These are phyloP conservation scores for Galago senegalensis DNA, from an alignment of 2,797 vertebrate species.

Conservation along the genomic window DNA sequence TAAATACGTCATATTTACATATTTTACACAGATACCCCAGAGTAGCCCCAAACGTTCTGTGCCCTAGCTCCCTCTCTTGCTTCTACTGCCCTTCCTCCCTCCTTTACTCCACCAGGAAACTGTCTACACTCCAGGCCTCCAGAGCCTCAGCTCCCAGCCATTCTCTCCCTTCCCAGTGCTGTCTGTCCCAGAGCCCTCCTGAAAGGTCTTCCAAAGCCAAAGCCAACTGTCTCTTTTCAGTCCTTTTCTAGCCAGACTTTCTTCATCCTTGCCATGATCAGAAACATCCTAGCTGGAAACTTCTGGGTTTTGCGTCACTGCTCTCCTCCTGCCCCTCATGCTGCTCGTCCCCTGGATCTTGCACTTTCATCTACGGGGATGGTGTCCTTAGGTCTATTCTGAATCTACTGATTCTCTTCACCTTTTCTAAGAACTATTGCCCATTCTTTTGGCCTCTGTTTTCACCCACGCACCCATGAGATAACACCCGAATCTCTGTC, in stretches of 20 bases:
- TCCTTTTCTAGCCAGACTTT: neutral
- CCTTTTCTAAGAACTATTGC: neutral
- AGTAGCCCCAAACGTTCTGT: neutral
- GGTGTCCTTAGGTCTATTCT: neutral
- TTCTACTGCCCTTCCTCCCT: neutral
- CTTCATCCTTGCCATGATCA: neutral
- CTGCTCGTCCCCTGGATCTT: neutral
- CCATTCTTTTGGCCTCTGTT: neutral
- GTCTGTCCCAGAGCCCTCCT: neutral
- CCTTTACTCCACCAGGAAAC: neutral
- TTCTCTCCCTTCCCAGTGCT: neutral
- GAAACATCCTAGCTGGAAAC: neutral
- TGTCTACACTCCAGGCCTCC: neutral
- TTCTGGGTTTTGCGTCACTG: neutral
- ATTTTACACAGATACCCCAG: neutral
- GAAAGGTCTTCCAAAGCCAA: neutral
- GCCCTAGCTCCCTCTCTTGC: fast-evolving
- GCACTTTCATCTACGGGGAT: neutral
- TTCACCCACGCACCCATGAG: neutral
- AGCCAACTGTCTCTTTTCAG: neutral
- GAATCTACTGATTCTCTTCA: neutral
- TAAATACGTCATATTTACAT: too few species aligned
- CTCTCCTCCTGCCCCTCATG: neutral
- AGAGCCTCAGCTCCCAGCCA: neutral
- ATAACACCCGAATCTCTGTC: neutral